Evolutionary conservation across 1,140 invertebrate genomes (phyloP).

Genomic region (Heliothis virescens): DNA sequence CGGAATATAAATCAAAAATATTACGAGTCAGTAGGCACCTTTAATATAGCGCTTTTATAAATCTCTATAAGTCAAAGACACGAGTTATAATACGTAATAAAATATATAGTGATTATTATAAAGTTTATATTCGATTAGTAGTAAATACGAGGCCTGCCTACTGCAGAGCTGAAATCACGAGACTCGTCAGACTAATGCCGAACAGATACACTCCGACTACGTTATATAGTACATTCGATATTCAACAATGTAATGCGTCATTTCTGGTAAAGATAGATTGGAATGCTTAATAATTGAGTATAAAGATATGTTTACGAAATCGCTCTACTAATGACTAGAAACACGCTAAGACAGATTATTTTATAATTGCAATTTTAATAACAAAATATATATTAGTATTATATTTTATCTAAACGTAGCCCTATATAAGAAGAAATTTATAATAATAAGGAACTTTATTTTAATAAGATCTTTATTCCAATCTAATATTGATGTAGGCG

Average conservation of each 20-base stretch:
- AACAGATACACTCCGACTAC: conserved; percentile 33
- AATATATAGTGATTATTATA: conserved; percentile 43
- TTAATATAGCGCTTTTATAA: conserved; percentile 31
- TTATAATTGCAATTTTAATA: conserved; percentile 46
- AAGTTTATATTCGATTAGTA: conserved; percentile 45
- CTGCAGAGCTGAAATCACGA: conserved; percentile 26
- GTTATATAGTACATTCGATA: conserved; percentile 32
- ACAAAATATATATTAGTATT: conserved; percentile 44
- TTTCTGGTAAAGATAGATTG: conserved; percentile 65
- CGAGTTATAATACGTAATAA: conserved; percentile 33
- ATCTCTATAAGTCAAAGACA: conserved; percentile 29
- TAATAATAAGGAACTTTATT: conserved; percentile 53
- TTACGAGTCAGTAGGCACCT: conserved; percentile 35
- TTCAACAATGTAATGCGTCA: conserved; percentile 44
- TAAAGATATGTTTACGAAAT: conserved; percentile 74
- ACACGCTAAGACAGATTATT: conserved; percentile 51
- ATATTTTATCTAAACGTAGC: conserved; percentile 36
- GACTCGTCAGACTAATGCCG: conserved; percentile 33
- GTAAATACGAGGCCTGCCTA: conserved; percentile 35
- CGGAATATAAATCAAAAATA: conserved; percentile 22
- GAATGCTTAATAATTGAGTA: conserved; percentile 79
- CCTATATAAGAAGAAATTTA: conserved; percentile 44
- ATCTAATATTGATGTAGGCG: conserved; percentile 36
- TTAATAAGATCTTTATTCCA: conserved; percentile 41
- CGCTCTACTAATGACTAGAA: conserved; percentile 66